Evolutionary conservation across 2,113 vertebrate genomes (phyloP), one percentile per base, ranked within the genome.

Genomic region (Cygnus atratus): DNA sequence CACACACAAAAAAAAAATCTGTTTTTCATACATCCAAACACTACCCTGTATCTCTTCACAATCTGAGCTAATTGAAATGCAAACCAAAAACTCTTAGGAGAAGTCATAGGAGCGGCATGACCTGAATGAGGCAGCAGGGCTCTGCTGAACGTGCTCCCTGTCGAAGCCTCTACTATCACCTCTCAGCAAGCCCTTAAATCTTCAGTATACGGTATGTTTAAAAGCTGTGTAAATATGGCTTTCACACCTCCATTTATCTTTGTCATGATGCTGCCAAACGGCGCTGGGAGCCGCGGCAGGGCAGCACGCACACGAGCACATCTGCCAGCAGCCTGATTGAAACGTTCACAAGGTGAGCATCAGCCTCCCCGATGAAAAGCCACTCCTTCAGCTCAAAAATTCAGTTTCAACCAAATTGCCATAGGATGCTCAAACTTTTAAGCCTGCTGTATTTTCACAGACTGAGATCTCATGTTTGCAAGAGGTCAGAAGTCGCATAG

Each of bases 181-280:
- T 86, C 77, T 19, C 79, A 84, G 63, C 78, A 25, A 77, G 92
- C 76, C 44, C 86, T 78, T 90, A 83, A 75, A 16, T 84, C 92
- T 52, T 84, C 63, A 59, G 55, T 39, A 19, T 15, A 77, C n/a
- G 8, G 65, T 48, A 20, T 87, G 93, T 88, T 96, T 93, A 95
- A 95, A 92, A 54, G 88, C 92, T 92, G 93, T 46, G 92, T 90
- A 95, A 94, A 96, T 94, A 92, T 22, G 78, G 83, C 80, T 78
- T 35, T 86, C 3, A 8, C 29, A 2, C 82, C 74, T 72, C 79
- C 88, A 78, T 94, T 93, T 92, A 70, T 95, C 93, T 84, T 92
- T 41, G 76, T 93, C 76, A 7, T 1, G 35, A 84, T 59, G 50
- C 83, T 95, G 84, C 91, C 95, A 92, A 72, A 76, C 94, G 85